Evolutionary conservation across 2,113 vertebrate genomes (phyloP), one percentile per base, ranked within the genome.

Genomic region (Dinomys branickii): DNA sequence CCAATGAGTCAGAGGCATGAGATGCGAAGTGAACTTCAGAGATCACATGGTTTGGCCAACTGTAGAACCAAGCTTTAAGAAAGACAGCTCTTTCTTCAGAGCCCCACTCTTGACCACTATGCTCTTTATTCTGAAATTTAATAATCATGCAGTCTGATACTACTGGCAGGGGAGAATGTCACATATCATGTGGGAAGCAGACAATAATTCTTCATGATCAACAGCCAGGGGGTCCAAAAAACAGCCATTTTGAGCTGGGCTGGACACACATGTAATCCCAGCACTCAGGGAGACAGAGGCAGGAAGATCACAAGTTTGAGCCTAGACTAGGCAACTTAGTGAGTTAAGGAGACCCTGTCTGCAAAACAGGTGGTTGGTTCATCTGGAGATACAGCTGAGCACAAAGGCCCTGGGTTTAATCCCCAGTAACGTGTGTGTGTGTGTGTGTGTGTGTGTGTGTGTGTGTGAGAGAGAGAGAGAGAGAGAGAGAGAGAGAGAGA

Each of bases 111-210:
- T 50, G 38, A 58, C 54, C 38, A 44, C 54, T 88, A 5, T 44
- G 14, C 33, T 86, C 33, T 77, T 94, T 59, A 63, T 71, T 94
- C 61, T 88, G 83, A 90, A 92, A 63, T 65, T 61, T 73, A 84
- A 63, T 28, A 83, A 0, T 78, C 52, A 28, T 63, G 24, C 6
- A 35, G 10, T 3, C 0, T 17, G 12, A 47, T 58, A 9, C 24
- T 78, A 2, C 59, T 87, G 50, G n/a, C 61, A 30, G 35, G 28
- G 19, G 8, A 56, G 30, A 19, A 30, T 59, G 16, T 24, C 52
- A 50, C 14, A 5, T 41, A 17, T 38, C 56, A 17, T 77, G 44
- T 30, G 26, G 26, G 44, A 50, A 50, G 26, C 13, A 16, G 77
- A n/a, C 35, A 85, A 0, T 83, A 47, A 85, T 38, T 88, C 28